phyloP scores from a whole-genome alignment of 2,888 invertebrate genomes.

The Stenurella melanura region DNA sequence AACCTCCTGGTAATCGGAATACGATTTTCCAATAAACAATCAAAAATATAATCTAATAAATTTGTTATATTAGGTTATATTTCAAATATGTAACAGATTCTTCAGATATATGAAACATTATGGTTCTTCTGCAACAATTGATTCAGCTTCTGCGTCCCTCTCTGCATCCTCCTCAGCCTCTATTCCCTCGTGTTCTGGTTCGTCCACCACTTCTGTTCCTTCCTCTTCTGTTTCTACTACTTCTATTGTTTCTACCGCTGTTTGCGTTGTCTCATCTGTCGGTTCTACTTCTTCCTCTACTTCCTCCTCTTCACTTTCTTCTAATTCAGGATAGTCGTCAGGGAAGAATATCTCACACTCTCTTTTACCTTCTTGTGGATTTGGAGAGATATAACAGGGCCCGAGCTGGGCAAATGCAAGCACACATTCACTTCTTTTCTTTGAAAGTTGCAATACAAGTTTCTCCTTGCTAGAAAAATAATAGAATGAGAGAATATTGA shows the following conservation, averaged over 20 bases:
- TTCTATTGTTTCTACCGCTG: background rate
- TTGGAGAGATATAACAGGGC: conserved; percentile 82
- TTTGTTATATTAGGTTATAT: too few species aligned
- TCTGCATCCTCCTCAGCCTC: background rate
- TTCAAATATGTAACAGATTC: too few species aligned
- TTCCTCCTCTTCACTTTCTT: conserved; percentile 68
- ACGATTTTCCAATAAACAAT: too few species aligned
- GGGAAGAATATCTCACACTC: conserved; percentile 84
- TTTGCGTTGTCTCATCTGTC: background rate
- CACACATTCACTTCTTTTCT: conserved; percentile 80
- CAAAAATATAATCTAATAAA: too few species aligned
- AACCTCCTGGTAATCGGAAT: too few species aligned
- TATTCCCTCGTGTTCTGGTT: too few species aligned
- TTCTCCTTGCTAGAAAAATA: conserved; percentile 77
- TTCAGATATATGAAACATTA: too few species aligned
- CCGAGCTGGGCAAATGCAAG: conserved; percentile 79
- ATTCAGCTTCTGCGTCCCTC: conserved; percentile 52
- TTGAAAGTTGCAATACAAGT: conserved; percentile 81
- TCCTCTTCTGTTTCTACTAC: background rate
- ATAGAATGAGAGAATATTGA: background rate
- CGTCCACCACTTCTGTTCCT: conserved; percentile 31
- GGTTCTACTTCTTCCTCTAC: conserved; percentile 50
- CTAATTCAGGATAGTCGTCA: conserved; percentile 77
- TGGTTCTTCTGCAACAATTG: conserved; percentile 51
- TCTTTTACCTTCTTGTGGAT: conserved; percentile 78